Percentiles rank a stretch among this genome's conserved stretches.
Evolutionary conservation across 2,113 vertebrate species (phyloP).

Genomic region (Phylloscopus trochilus): DNA sequence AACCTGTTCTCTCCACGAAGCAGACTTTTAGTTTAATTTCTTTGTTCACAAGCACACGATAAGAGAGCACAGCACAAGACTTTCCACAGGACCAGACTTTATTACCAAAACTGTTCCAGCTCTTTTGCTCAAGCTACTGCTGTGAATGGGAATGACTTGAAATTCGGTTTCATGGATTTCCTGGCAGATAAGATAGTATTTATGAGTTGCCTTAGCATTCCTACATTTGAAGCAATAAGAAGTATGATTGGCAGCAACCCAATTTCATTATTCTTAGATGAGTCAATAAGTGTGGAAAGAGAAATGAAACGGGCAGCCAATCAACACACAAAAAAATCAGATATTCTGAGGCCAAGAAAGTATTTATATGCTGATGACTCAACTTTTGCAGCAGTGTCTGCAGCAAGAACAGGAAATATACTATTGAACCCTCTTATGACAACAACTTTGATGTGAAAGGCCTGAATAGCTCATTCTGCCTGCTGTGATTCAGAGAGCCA

Average conservation of each 20-base stretch:
- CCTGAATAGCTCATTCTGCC: background rate
- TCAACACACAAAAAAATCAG: background rate
- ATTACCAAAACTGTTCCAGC: background rate
- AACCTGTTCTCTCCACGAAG: background rate
- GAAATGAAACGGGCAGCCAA: conserved; percentile 14
- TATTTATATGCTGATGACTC: conserved; percentile 46
- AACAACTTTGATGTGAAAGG: background rate
- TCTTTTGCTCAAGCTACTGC: background rate
- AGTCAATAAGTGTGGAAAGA: conserved; percentile 33
- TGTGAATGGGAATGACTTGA: background rate
- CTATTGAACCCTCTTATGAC: background rate
- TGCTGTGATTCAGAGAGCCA: background rate
- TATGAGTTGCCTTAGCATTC: background rate
- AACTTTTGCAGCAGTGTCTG: background rate
- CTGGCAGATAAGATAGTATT: background rate
- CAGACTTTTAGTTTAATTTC: background rate
- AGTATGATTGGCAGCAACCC: background rate
- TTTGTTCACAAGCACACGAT: background rate
- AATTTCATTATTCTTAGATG: conserved; percentile 29
- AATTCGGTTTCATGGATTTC: background rate
- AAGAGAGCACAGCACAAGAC: background rate
- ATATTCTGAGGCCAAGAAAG: conserved; percentile 14
- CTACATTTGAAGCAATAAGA: background rate
- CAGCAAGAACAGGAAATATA: conserved; percentile 41
- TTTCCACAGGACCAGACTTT: background rate